These are phyloP conservation scores for Petromus typicus DNA, from an alignment of 2,113 vertebrate genomes.

Conservation along the genomic window DNA sequence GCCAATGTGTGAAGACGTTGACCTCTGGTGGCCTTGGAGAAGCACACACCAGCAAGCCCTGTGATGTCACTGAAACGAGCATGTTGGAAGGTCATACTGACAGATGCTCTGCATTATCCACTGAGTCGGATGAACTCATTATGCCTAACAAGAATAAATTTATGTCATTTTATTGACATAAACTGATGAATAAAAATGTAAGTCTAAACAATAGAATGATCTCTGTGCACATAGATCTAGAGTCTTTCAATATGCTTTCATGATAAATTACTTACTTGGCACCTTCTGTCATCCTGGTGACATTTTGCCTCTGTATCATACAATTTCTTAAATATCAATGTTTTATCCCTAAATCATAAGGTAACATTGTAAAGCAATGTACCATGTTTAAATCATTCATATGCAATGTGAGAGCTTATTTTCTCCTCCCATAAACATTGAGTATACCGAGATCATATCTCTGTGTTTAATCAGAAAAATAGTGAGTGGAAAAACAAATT, in stretches of 20 bases:
- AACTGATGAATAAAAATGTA: slow-evolving; percentile 63
- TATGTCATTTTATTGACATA: slow-evolving; percentile 74
- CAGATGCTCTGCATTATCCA: slow-evolving; percentile 73
- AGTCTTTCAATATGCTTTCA: slow-evolving; percentile 53
- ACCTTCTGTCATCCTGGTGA: slow-evolving; percentile 74
- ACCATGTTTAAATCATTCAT: slow-evolving; percentile 40
- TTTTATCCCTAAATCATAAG: neutral
- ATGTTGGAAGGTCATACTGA: slow-evolving; percentile 64
- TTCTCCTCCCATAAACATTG: neutral
- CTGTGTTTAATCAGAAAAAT: neutral
- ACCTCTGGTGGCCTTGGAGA: neutral
- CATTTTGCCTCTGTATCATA: slow-evolving; percentile 66
- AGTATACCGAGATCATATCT: neutral
- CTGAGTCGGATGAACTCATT: slow-evolving; percentile 78
- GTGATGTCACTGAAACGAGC: slow-evolving; percentile 62
- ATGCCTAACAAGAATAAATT: slow-evolving; percentile 71
- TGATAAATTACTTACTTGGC: slow-evolving; percentile 72
- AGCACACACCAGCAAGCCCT: slow-evolving; percentile 56
- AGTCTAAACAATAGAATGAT: slow-evolving; percentile 58
- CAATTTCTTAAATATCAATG: slow-evolving; percentile 24
- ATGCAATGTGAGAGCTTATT: neutral
- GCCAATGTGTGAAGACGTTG: neutral
- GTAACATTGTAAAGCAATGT: neutral
- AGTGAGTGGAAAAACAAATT: slow-evolving; percentile 16
- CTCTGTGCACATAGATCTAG: slow-evolving; percentile 39